A percentile compares a stretch with the other conserved stretches of the same genome.
Evolutionary conservation across 2,113 vertebrate genomes (phyloP).

Genomic region (Myiopsitta monachus): DNA sequence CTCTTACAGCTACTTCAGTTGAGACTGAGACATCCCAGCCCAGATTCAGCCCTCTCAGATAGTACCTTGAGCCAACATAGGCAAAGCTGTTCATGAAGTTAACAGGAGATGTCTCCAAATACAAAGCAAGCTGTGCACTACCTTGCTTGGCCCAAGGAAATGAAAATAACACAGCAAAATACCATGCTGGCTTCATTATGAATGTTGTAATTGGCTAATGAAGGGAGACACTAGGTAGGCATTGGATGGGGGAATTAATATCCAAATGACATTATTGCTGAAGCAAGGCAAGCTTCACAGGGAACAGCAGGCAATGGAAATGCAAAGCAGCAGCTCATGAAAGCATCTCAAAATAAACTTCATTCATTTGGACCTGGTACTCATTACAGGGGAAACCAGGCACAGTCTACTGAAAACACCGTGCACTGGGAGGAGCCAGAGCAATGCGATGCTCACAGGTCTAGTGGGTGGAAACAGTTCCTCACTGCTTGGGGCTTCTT

Average conservation of each 20-base stretch:
- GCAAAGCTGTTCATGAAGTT: neutral
- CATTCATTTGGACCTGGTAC: neutral
- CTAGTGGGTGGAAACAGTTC: neutral
- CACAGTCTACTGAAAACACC: neutral
- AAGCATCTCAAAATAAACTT: neutral
- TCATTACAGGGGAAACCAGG: neutral
- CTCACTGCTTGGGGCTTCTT: neutral
- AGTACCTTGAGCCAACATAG: too few species aligned
- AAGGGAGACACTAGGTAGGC: neutral
- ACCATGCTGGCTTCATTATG: neutral
- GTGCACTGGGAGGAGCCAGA: rapidly evolving
- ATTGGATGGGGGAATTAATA: neutral
- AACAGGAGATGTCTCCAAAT: neutral
- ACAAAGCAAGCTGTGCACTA: neutral
- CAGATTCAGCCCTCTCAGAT: neutral
- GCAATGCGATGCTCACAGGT: neutral
- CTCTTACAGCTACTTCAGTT: neutral
- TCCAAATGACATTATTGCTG: neutral
- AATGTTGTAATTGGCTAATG: neutral
- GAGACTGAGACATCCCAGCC: neutral
- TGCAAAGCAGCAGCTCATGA: neutral
- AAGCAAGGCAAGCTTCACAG: neutral
- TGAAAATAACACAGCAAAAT: neutral
- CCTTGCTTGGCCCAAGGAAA: neutral
- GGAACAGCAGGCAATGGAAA: neutral